Evolutionary conservation across 2,797 vertebrate species (phyloP).

Genomic region (Aselliscus stoliczkanus): DNA sequence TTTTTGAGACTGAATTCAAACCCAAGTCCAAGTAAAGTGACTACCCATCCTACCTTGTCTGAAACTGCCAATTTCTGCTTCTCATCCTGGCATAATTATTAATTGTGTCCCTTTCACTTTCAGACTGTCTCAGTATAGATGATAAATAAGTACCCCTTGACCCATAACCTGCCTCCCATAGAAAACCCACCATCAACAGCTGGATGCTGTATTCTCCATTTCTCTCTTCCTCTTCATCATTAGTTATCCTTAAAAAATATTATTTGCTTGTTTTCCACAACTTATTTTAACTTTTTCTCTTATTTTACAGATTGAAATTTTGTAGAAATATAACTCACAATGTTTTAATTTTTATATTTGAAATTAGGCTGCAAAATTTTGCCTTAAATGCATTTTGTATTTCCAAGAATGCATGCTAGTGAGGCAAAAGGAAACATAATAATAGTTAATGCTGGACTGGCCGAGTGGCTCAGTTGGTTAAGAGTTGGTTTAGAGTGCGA

Average conservation of each 20-base stretch:
- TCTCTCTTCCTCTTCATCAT: neutral
- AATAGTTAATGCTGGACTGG: too few species aligned
- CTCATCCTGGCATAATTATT: neutral
- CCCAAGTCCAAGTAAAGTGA: neutral
- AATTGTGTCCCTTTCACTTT: neutral
- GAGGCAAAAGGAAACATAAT: neutral
- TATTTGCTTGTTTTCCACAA: conserved; percentile 17
- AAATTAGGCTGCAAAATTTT: conserved; percentile 16
- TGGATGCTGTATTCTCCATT: neutral
- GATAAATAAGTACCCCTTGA: rapidly evolving
- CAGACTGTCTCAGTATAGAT: neutral
- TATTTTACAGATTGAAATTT: neutral
- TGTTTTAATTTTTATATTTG: neutral
- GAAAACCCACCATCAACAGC: neutral
- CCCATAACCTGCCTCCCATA: neutral
- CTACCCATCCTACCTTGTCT: neutral
- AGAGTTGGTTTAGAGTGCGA: too few species aligned
- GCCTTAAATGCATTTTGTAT: neutral
- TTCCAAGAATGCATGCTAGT: neutral
- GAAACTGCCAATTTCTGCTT: neutral
- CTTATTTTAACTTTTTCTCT: neutral
- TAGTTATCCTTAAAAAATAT: neutral
- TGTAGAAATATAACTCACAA: neutral
- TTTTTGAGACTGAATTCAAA: neutral
- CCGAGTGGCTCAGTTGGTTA: too few species aligned